phyloP scores from a whole-genome alignment of 1,140 invertebrate genomes.

The Leptopilina clavipes region DNA sequence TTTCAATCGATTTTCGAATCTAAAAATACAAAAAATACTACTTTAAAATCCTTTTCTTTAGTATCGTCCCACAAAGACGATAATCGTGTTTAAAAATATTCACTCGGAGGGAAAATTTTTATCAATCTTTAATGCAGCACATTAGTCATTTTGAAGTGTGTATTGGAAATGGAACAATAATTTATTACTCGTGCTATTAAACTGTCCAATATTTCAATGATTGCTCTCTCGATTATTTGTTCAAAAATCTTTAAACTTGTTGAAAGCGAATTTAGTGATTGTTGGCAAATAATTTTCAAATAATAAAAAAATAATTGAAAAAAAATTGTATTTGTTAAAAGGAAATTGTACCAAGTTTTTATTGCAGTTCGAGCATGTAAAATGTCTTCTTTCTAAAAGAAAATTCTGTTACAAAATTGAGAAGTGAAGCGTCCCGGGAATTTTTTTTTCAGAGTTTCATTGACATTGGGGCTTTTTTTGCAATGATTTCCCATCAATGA shows the following conservation, averaged over 20 bases:
- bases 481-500: constrained; percentile 29
- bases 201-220: background rate
- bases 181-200: background rate
- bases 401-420: background rate
- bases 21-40: too few species aligned
- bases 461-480: background rate
- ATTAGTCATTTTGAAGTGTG: background rate
- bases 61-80: too few species aligned
- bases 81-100: background rate
- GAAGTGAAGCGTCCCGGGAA: background rate
- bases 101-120: background rate
- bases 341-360: too few species aligned
- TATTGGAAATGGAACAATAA: background rate
- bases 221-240: background rate
- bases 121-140: background rate
- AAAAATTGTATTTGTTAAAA: too few species aligned
- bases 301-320: too few species aligned
- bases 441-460: background rate
- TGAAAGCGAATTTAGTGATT: background rate
- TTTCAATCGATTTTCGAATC: too few species aligned
- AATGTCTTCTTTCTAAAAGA: background rate
- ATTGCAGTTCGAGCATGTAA: background rate
- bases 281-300: too few species aligned
- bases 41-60: too few species aligned
- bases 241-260: background rate